phyloP scores from a whole-genome alignment of 35 echinoderm and acorn worm genomes.

The Heliocidaris erythrogramma region DNA sequence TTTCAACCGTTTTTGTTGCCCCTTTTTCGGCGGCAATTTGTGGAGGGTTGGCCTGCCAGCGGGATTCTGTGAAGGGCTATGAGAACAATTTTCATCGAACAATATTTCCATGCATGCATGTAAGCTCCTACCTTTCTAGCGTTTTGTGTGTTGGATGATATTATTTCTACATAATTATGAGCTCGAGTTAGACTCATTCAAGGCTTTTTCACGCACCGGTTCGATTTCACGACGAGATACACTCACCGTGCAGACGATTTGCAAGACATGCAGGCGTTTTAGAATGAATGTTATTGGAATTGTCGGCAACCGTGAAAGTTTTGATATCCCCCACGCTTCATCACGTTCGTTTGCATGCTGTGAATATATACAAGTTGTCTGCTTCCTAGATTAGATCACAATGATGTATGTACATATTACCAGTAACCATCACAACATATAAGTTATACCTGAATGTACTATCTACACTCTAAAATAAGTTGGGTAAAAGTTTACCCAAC shows the following conservation, averaged over 20 bases:
- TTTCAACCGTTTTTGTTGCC: slow-evolving; percentile 1
- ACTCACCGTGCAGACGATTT: no score
- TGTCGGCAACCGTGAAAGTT: neutral
- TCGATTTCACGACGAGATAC: no score
- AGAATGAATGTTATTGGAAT: no score
- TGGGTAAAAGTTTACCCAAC: no score
- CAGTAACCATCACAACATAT: no score
- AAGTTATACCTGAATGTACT: no score
- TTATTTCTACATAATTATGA: no score
- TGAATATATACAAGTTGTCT: neutral
- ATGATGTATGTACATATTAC: no score
- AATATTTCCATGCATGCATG: neutral
- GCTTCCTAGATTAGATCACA: neutral
- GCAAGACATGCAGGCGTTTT: no score
- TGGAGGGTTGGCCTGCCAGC: neutral
- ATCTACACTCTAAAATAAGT: no score
- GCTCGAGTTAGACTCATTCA: no score
- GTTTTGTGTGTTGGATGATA: neutral
- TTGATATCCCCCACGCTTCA: neutral
- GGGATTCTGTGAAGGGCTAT: neutral
- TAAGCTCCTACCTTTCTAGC: neutral
- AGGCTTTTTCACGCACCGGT: no score
- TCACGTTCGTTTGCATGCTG: neutral
- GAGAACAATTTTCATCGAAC: neutral
- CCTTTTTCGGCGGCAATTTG: slow-evolving; percentile 1